Evolutionary conservation across 37 sponge, comb jelly and placozoan species (phyloP), one percentile per base, ranked within the genome.

Genomic region (Spongilla lacustris): DNA sequence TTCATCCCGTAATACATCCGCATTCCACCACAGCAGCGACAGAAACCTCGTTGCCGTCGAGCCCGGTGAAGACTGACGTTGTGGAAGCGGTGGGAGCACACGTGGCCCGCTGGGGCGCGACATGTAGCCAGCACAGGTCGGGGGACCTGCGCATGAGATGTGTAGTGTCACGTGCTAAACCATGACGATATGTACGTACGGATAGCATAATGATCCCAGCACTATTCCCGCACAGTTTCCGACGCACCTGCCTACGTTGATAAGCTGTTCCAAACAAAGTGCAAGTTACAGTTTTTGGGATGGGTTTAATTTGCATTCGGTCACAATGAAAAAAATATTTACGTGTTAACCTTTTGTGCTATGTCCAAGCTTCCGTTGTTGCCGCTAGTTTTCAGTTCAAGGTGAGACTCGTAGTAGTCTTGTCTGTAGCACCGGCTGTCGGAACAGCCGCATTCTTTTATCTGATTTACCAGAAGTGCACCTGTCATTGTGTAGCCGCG

Each of bases 321-420:
- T 46, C 4, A 46, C 4, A 46, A 46, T 46, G 46, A 46, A 46
- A n/a, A n/a, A n/a, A n/a, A n/a, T n/a, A n/a, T n/a, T n/a, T n/a
- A n/a, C n/a, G n/a, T n/a, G n/a, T n/a, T n/a, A 6, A 58, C 58
- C 58, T 58, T 58, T 1, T 58, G 58, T 17, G 11, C 58, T 1
- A 17, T 17, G 1, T 58, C 58, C 4, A 58, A 8, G 58, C 58
- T 58, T 6, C 58, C 58, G 21, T 79, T 87, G 23, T 66, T 67
- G 70, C 48, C n/a, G n/a, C n/a, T 50, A 32, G 34, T 12, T 8
- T 34, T 30, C 31, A 37, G 48, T 26, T 72, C 74, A 29, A 58
- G 79, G 46, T 69, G 37, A 29, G 84, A 84, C 30, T 89, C 50
- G 48, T 67, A 84, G 77, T 84, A 72, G 69, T 78, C 80, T 1